A percentile compares a stretch with the other conserved stretches of the same genome.
These are phyloP conservation scores for Fragum whitleyi DNA, from an alignment of 2,888 invertebrate genomes.

Conservation along the genomic window DNA sequence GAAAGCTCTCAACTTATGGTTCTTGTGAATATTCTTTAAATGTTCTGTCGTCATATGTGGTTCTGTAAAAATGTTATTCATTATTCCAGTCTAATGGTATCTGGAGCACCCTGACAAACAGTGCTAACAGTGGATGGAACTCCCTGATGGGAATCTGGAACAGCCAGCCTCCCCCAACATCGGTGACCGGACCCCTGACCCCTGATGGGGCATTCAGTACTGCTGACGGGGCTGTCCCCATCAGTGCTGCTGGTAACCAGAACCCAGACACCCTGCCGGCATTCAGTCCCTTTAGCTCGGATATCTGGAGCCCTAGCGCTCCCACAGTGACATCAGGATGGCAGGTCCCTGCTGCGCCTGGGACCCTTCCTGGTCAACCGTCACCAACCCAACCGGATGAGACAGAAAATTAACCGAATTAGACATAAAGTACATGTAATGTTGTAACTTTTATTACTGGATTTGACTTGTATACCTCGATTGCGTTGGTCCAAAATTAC, in stretches of 20 bases:
- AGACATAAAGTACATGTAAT: not conserved
- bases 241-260: constrained; percentile 44
- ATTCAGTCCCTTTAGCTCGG: constrained; percentile 78
- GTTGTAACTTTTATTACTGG: not conserved
- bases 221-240: constrained; percentile 25
- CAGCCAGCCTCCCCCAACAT: constrained; percentile 42
- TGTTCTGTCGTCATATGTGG: no score
- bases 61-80: no score
- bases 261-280: constrained; percentile 61
- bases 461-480: not conserved
- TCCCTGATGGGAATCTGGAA: constrained; percentile 76
- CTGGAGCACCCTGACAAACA: constrained; percentile 79
- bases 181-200: constrained; percentile 39
- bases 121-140: constrained; percentile 80
- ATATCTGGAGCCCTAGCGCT: constrained; percentile 80
- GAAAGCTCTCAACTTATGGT: no score
- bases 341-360: constrained; percentile 36
- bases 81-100: constrained; percentile 64
- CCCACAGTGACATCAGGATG: constrained; percentile 65
- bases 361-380: constrained; percentile 14
- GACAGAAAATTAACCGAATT: constrained; percentile 30
- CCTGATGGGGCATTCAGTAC: constrained; percentile 41
- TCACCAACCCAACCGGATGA: constrained; percentile 39
- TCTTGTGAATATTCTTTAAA: no score
- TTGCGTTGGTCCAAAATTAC: not conserved